Evolutionary conservation across 2,797 vertebrate genomes (phyloP).

Genomic region (Rhinichthys osculus): DNA sequence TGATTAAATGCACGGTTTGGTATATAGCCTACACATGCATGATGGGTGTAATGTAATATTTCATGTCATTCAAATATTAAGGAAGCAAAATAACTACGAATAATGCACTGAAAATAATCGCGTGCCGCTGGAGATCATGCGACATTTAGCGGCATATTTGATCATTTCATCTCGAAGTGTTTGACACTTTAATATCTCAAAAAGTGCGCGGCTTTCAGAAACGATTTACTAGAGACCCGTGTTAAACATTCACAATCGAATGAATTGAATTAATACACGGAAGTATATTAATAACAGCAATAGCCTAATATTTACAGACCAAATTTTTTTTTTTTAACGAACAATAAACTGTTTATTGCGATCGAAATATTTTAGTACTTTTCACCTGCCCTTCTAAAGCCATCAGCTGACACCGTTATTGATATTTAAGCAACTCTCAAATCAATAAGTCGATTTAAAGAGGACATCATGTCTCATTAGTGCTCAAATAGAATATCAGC

Average conservation of each 20-base stretch:
- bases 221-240: not conserved
- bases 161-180: not conserved
- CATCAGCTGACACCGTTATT: not conserved
- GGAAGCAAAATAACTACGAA: not conserved
- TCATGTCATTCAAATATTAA: not conserved
- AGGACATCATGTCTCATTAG: not conserved
- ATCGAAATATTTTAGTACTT: not conserved
- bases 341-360: not conserved
- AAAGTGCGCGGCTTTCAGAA: not conserved
- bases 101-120: not conserved
- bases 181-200: not conserved
- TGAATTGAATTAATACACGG: not conserved
- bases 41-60: not conserved
- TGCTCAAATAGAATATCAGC: not conserved
- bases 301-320: not conserved
- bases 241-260: not conserved
- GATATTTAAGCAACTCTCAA: conserved; percentile 23
- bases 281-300: not conserved
- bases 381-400: not conserved
- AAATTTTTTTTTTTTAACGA: not conserved
- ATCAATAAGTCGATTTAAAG: conserved; percentile 10
- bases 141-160: not conserved
- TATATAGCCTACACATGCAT: not conserved
- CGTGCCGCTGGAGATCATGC: not conserved
- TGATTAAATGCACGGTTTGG: not conserved